Conservation (phyloP, 2,797 vertebrate species). For the Alauda arvensis region DNA sequence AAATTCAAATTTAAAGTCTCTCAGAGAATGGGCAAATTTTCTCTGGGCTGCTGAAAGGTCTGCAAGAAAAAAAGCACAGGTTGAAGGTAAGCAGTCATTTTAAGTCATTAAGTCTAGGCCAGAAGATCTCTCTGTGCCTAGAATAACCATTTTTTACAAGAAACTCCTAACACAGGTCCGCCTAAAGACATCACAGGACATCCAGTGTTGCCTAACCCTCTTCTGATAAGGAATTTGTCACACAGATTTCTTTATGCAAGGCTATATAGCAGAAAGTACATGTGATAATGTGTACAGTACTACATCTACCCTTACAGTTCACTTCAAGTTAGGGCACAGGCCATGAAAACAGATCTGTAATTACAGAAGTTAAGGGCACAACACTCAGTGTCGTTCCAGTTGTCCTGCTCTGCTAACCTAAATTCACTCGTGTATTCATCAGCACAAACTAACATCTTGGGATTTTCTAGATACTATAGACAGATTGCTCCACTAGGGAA, state of each 20-base stretch:
- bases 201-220: neutral
- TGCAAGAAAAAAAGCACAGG: slow-evolving; percentile 59
- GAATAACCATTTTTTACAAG: neutral
- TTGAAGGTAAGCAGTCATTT: neutral
- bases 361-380: neutral
- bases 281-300: neutral
- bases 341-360: neutral
- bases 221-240: neutral
- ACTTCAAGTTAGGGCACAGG: neutral
- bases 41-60: slow-evolving; percentile 89
- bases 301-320: neutral
- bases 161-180: neutral
- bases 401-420: neutral
- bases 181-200: neutral
- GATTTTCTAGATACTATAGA: neutral
- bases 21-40: slow-evolving; percentile 92
- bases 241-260: neutral
- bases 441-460: neutral
- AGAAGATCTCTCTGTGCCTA: neutral
- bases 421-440: neutral
- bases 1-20: slow-evolving; percentile 96
- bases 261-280: neutral
- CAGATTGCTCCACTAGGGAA: neutral
- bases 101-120: neutral
- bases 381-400: neutral